phyloP scores from a whole-genome alignment of 2,797 vertebrate species.

The Hyperoplus immaculatus region DNA sequence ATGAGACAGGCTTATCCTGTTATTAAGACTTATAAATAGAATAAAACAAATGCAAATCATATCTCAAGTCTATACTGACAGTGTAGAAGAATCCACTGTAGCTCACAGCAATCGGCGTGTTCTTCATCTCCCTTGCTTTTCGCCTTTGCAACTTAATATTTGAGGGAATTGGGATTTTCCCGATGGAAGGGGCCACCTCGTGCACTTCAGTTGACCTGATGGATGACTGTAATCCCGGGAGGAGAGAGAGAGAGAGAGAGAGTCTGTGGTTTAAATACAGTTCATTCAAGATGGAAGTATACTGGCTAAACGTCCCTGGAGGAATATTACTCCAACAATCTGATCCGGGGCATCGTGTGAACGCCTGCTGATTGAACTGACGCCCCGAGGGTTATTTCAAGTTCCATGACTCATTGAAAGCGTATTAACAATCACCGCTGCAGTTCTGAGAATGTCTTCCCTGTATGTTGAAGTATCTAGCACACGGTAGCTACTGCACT shows the following conservation, averaged over 20 bases:
- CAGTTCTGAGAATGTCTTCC: background rate
- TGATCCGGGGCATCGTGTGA: constrained; percentile 11
- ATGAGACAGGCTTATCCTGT: constrained; percentile 15
- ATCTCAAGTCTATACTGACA: constrained; percentile 10
- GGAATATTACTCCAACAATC: background rate
- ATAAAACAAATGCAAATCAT: constrained; percentile 27
- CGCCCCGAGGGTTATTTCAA: constrained; percentile 47
- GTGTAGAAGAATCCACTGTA: constrained; percentile 12
- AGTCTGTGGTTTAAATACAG: background rate
- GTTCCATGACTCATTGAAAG: constrained; percentile 44
- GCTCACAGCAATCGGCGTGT: constrained; percentile 6
- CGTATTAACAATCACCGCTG: constrained; percentile 22
- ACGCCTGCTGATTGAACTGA: constrained; percentile 10
- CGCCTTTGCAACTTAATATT: background rate
- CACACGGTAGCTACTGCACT: too few relatives aligned
- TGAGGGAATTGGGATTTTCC: constrained; percentile 1
- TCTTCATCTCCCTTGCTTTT: background rate
- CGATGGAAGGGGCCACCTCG: background rate
- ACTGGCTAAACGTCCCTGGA: constrained; percentile 4
- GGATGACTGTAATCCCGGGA: background rate
- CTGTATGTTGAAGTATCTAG: background rate
- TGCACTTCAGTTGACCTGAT: background rate
- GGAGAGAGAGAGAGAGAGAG: background rate
- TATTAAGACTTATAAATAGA: constrained; percentile 13
- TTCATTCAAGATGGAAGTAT: constrained; percentile 18